Evolutionary conservation across 1,140 invertebrate genomes (phyloP).

Genomic region (Dendrolimus punctatus): DNA sequence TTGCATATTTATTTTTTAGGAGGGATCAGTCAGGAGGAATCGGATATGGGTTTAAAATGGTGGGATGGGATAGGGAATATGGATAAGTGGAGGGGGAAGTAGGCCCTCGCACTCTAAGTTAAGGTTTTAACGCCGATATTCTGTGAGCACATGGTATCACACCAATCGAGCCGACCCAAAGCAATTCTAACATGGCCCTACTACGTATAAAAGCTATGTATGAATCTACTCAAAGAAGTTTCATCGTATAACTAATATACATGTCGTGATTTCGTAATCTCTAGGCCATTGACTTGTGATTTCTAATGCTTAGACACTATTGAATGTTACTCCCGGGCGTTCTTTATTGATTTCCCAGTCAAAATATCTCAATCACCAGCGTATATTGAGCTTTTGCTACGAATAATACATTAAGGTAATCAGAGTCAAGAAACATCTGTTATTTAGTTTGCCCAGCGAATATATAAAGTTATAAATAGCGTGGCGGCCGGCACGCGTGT

Average conservation of each 20-base stretch:
- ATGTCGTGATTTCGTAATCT: background rate
- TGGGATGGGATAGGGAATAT: no score
- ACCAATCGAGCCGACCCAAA: no score
- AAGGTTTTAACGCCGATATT: no score
- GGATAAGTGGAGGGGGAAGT: no score
- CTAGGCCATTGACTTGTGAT: constrained; percentile 1
- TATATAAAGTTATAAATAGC: constrained; percentile 40
- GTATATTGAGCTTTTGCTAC: constrained; percentile 13
- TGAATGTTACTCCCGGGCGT: constrained; percentile 13
- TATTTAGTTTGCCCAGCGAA: constrained; percentile 34
- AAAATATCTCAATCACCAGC: constrained; percentile 20
- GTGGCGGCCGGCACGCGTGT: constrained; percentile 20
- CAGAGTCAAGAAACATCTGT: constrained; percentile 21
- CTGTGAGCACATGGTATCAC: no score
- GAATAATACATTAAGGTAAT: constrained; percentile 1
- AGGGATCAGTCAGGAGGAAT: no score
- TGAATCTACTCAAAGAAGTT: no score
- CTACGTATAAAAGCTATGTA: no score
- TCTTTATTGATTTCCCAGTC: constrained; percentile 19
- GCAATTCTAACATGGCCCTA: no score
- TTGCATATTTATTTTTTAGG: no score
- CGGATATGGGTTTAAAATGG: no score
- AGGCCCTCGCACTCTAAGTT: no score
- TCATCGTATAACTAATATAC: background rate
- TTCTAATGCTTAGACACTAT: background rate